Conservation (phyloP, 2,888 invertebrate genomes). For the Lasioglossum pauxillum region DNA sequence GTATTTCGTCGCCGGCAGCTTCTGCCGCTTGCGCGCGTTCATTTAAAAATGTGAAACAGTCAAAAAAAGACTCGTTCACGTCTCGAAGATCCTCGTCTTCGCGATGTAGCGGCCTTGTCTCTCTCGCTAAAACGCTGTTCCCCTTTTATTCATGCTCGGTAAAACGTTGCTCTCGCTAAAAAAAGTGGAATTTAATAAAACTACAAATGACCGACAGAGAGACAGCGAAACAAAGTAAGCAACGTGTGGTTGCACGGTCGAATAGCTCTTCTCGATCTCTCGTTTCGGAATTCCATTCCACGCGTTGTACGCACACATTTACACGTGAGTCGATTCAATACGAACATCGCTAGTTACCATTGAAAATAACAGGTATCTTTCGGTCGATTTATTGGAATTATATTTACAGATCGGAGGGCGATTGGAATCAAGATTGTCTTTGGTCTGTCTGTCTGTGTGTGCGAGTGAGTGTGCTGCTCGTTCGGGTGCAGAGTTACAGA, state of each 20-base stretch:
- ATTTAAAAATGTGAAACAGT: constrained; percentile 54
- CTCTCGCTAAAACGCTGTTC: background rate
- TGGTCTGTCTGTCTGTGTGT: constrained; percentile 11
- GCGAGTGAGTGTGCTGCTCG: background rate
- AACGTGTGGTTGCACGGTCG: constrained; percentile 10
- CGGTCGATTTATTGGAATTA: constrained; percentile 26
- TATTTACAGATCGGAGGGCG: constrained; percentile 29
- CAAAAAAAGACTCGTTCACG: background rate
- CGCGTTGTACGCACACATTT: background rate
- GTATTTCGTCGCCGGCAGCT: constrained; percentile 31
- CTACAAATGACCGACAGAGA: constrained; percentile 59
- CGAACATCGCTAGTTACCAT: background rate
- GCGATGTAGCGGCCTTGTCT: background rate
- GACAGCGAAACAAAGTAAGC: constrained; percentile 59
- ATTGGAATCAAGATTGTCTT: constrained; percentile 48
- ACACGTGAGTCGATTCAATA: background rate
- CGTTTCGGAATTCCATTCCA: background rate
- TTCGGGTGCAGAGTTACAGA: background rate
- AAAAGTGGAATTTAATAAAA: constrained; percentile 65
- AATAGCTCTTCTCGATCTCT: background rate
- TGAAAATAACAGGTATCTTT: constrained; percentile 25
- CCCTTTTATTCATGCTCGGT: constrained; percentile 19
- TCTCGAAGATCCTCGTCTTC: background rate
- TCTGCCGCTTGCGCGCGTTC: constrained; percentile 64
- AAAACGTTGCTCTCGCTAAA: constrained; percentile 45